phyloP scores from a whole-genome alignment of 2,888 invertebrate genomes.

The Elmis aenea region DNA sequence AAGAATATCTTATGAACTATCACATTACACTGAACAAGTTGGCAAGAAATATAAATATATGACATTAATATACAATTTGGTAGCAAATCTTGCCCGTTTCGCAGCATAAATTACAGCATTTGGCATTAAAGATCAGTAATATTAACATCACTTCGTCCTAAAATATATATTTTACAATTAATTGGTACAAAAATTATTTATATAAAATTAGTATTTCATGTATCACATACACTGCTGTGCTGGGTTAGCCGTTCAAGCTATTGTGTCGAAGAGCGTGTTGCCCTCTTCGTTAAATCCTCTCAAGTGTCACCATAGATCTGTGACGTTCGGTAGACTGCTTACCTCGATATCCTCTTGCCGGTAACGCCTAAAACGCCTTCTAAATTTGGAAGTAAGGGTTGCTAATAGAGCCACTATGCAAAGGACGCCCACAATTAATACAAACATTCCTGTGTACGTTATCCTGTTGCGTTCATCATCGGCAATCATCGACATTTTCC shows the following conservation, averaged over 20 bases:
- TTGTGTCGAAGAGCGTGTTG: constrained; percentile 33
- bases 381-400: constrained; percentile 42
- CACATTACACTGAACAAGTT: constrained; percentile 29
- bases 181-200: constrained; percentile 22
- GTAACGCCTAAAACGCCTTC: constrained; percentile 31
- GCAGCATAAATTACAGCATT: too few species aligned
- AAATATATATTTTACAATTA: constrained; percentile 2
- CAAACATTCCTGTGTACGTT: constrained; percentile 55
- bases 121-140: too few species aligned
- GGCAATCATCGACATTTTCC: constrained; percentile 37
- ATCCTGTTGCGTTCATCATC: constrained; percentile 38
- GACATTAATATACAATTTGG: constrained; percentile 38
- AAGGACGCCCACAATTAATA: constrained; percentile 53
- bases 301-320: constrained; percentile 68
- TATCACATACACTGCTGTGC: constrained; percentile 24
- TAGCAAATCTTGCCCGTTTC: constrained; percentile 38
- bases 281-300: constrained; percentile 53
- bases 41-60: constrained; percentile 34
- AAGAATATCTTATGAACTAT: constrained; percentile 19
- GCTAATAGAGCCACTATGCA: constrained; percentile 53
- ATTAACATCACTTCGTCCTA: too few species aligned
- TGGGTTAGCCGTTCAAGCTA: constrained; percentile 23
- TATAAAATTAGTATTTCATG: constrained; percentile 14
- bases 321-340: constrained; percentile 54
- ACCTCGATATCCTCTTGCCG: constrained; percentile 56